Conservation (phyloP, 2,113 vertebrate species). For the Corythoichthys haematopterus region DNA sequence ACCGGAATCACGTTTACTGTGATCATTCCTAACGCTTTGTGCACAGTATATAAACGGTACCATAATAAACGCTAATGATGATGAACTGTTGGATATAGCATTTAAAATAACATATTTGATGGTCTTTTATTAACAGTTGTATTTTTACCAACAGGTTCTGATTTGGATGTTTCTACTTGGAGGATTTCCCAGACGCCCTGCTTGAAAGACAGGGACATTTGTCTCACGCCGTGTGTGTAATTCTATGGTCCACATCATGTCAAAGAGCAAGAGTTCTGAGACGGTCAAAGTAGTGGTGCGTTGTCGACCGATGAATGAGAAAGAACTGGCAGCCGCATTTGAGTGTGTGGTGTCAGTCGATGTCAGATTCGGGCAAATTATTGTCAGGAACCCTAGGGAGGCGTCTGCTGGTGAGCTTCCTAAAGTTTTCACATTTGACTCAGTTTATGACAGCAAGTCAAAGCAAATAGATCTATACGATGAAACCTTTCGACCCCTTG, state of each 20-base stretch:
- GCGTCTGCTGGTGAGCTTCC: slow-evolving; percentile 78
- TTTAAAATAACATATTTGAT: background rate
- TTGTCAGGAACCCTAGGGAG: slow-evolving; percentile 82
- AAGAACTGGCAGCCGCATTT: slow-evolving; percentile 83
- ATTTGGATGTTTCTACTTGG: slow-evolving; percentile 25
- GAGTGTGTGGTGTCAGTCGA: slow-evolving; percentile 86
- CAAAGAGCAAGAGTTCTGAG: slow-evolving; percentile 86
- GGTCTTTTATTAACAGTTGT: background rate
- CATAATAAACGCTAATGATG: background rate
- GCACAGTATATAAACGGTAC: background rate
- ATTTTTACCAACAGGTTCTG: slow-evolving; percentile 40
- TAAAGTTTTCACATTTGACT: slow-evolving; percentile 95
- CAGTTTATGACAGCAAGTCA: slow-evolving; percentile 91
- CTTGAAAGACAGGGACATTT: background rate
- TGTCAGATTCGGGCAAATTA: slow-evolving; percentile 90
- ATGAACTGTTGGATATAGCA: background rate
- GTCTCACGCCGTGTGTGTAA: slow-evolving; percentile 2
- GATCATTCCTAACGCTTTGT: background rate
- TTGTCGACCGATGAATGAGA: slow-evolving; percentile 93
- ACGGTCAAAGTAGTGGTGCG: slow-evolving; percentile 92
- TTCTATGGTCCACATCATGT: slow-evolving; percentile 71
- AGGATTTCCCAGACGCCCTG: slow-evolving; percentile 24
- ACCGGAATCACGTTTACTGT: background rate
- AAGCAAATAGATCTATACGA: slow-evolving; percentile 97
- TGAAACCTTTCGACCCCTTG: slow-evolving; percentile 90